These are phyloP conservation scores for Paratilapia polleni DNA, from an alignment of 2,113 vertebrate species.

Conservation along the genomic window DNA sequence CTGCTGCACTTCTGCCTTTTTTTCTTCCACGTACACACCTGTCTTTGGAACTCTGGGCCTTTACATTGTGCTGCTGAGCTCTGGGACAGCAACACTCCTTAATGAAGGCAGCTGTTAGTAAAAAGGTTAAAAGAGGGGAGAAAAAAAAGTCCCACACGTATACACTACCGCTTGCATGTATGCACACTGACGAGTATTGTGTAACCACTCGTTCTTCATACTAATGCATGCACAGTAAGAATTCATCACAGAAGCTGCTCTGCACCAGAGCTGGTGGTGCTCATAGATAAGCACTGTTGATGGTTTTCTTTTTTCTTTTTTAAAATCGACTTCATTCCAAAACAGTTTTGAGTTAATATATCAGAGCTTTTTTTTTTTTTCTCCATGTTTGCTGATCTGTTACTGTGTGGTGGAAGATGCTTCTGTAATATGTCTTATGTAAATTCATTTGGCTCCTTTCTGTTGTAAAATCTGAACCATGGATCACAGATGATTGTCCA, in stretches of 20 bases:
- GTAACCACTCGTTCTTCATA: neutral
- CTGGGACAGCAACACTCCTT: neutral
- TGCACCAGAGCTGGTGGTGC: slow-evolving; percentile 9
- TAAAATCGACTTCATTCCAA: neutral
- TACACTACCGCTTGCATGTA: slow-evolving; percentile 1
- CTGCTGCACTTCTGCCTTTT: neutral
- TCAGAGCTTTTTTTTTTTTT: neutral
- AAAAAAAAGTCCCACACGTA: neutral
- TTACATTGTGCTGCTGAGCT: neutral
- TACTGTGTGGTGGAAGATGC: neutral
- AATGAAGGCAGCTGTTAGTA: slow-evolving; percentile 24
- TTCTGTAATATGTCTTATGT: neutral
- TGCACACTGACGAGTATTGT: neutral
- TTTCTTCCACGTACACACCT: neutral
- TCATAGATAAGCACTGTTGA: slow-evolving; percentile 8
- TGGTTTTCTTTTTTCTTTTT: neutral
- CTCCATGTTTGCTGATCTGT: neutral
- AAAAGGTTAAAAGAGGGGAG: too few relatives aligned
- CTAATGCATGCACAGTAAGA: slow-evolving; percentile 17
- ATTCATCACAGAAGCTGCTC: slow-evolving; percentile 27
- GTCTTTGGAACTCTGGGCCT: neutral
- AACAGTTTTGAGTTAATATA: too few relatives aligned
- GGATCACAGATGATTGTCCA: neutral
- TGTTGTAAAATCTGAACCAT: neutral
- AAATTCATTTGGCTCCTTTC: neutral